A percentile compares a stretch with the other conserved stretches of the same genome.
Evolutionary conservation across 2,113 vertebrate species (phyloP).

Genomic region (Pelusios castaneus): DNA sequence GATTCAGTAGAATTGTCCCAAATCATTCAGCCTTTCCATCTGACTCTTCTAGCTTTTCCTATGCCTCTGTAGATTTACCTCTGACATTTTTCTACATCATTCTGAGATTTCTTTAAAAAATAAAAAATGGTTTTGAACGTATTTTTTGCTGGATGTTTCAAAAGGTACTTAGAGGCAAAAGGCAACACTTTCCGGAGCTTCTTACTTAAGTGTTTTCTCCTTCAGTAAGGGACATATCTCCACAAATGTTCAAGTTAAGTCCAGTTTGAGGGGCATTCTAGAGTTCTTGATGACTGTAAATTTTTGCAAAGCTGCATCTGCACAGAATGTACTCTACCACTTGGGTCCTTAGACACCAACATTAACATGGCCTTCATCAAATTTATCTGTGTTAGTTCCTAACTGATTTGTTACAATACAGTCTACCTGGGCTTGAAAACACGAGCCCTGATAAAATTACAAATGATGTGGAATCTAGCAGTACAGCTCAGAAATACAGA

Average conservation of each 20-base stretch:
- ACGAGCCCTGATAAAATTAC: background rate
- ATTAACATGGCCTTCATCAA: background rate
- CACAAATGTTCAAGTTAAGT: background rate
- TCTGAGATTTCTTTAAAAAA: background rate
- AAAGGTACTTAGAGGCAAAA: background rate
- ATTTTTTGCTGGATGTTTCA: conserved; percentile 10
- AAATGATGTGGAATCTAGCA: background rate
- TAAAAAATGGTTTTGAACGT: background rate
- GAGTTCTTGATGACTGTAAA: background rate
- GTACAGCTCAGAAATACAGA: background rate
- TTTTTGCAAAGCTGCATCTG: background rate
- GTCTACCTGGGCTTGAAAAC: background rate
- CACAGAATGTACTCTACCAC: background rate
- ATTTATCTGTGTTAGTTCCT: background rate
- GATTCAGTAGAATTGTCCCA: background rate
- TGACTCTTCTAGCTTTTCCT: background rate
- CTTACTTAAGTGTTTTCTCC: background rate
- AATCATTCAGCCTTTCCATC: background rate
- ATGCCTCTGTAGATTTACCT: background rate
- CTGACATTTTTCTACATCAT: background rate
- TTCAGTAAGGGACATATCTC: background rate
- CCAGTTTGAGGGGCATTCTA: background rate
- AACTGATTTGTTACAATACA: background rate
- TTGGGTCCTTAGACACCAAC: background rate
- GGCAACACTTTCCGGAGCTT: background rate